Percentiles rank a stretch among this genome's conserved stretches.
Evolutionary conservation across 2,888 invertebrate species (phyloP).

Genomic region (Cryptosula pallasiana): DNA sequence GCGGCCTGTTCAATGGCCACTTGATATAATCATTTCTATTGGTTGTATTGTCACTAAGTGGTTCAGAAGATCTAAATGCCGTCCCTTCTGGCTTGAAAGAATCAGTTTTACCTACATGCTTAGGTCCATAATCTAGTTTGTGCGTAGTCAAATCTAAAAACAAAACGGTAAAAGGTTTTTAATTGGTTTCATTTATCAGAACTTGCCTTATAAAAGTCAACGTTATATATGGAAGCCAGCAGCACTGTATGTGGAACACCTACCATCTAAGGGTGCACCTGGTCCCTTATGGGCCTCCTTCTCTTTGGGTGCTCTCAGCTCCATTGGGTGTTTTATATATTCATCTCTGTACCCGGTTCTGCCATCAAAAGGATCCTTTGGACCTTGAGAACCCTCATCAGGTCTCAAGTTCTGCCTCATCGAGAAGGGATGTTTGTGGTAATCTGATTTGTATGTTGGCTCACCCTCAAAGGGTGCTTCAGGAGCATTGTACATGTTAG

Average conservation of each 20-base stretch:
- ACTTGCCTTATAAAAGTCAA: too few relatives aligned
- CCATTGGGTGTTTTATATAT: slow-evolving; percentile 47
- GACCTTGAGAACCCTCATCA: slow-evolving; percentile 36
- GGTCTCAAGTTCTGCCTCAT: slow-evolving; percentile 45
- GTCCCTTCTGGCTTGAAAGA: slow-evolving; percentile 40
- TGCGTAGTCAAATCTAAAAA: slow-evolving; percentile 30
- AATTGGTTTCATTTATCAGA: too few relatives aligned
- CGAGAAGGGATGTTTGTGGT: slow-evolving; percentile 36
- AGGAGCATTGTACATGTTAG: slow-evolving; percentile 36
- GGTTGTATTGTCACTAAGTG: slow-evolving; percentile 50
- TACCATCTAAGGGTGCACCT: slow-evolving; percentile 42
- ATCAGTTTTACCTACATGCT: slow-evolving; percentile 25
- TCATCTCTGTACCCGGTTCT: slow-evolving; percentile 46
- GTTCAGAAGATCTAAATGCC: slow-evolving; percentile 45
- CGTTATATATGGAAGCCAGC: too few relatives aligned
- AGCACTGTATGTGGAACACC: too few relatives aligned
- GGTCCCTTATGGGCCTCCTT: slow-evolving; percentile 39
- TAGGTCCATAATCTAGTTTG: slow-evolving; percentile 30
- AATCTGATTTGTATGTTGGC: slow-evolving; percentile 48
- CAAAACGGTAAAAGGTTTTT: too few relatives aligned
- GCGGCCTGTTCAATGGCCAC: slow-evolving; percentile 40
- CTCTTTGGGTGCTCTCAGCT: slow-evolving; percentile 35
- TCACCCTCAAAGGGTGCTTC: slow-evolving; percentile 44
- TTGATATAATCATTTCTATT: slow-evolving; percentile 43
- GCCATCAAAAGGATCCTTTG: slow-evolving; percentile 46